These are phyloP conservation scores for Scalopus aquaticus DNA, from an alignment of 2,113 vertebrate species.

Conservation along the genomic window DNA sequence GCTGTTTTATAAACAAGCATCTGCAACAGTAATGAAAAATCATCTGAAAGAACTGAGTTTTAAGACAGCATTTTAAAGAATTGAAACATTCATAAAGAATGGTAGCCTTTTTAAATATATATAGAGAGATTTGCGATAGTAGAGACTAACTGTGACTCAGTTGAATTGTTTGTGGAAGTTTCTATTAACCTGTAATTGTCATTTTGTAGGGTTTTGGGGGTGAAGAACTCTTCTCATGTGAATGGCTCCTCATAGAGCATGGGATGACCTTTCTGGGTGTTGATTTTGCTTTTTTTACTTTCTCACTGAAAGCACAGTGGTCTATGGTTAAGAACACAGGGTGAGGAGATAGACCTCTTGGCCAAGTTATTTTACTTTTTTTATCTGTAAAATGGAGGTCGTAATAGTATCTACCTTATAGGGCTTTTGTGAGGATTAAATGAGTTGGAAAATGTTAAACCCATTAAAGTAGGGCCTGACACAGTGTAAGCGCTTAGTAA, in stretches of 20 bases:
- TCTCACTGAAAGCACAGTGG: neutral
- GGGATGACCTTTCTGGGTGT: neutral
- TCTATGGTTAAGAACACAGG: neutral
- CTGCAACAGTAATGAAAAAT: neutral
- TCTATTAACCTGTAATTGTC: neutral
- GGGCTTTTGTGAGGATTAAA: neutral
- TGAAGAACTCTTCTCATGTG: neutral
- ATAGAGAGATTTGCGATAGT: neutral
- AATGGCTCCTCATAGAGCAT: neutral
- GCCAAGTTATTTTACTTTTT: neutral
- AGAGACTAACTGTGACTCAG: neutral
- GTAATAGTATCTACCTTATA: neutral
- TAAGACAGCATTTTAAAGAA: neutral
- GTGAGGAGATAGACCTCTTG: neutral
- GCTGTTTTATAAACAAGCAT: constrained; percentile 9
- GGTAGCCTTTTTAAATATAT: neutral
- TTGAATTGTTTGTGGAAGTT: neutral
- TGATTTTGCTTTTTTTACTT: neutral
- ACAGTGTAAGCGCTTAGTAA: neutral
- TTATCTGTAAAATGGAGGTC: neutral
- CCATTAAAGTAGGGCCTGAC: neutral
- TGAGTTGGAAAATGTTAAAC: neutral
- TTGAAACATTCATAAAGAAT: neutral
- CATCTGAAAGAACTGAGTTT: neutral
- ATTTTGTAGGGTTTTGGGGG: neutral